Base-by-base conservation (phyloP, 2,113 vertebrate species). In the Lamprotornis superbus region DNA sequence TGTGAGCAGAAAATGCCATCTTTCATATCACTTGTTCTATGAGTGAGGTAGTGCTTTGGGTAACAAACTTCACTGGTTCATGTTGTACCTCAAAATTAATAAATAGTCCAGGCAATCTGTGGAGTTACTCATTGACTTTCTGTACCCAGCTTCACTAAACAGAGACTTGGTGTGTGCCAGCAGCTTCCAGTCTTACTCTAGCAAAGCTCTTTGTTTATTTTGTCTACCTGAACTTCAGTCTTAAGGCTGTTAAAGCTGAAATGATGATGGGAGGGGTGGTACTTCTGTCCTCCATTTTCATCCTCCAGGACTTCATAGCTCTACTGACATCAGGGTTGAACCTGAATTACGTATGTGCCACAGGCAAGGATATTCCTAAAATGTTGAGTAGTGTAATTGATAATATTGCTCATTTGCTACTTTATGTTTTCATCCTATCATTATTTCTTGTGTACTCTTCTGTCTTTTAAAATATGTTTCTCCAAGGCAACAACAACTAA, bases 1-100 rank as follows among this genome's bases (percentile, higher is more conserved):
- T 30, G 3, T 10, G 53, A 91, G 78, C 57, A 93, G 49, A 24
- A 31, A 35, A 11, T 15, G 8, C 44, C 71, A 2, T n/a, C 13
- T 70, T 77, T 53, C n/a, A 9, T 30, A 2, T 17, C 28, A 27
- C 8, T 71, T 1, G 0, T 35, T 55, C 44, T 44, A 0, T 55
- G 57, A 31, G 35, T 6, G 28, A 87, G 15, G 17, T 13, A 10
- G 77, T 15, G 28, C 35, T 87, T 61, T 37, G 47, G 15, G 42
- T 52, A 68, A n/a, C 55, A 55, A 46, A 39, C 18, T 35, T 75
- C 17, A 14, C 44, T 70, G 57, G 15, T 81, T 90, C 55, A 20
- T 83, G 28, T 47, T 78, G 42, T 31, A 40, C 40, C 50, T 89
- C 40, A 46, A 21, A 82, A 60, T 49, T 4, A 69, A 20, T 52